Conservation (phyloP, 1,140 invertebrate species). For the Oryctes rhinoceros region DNA sequence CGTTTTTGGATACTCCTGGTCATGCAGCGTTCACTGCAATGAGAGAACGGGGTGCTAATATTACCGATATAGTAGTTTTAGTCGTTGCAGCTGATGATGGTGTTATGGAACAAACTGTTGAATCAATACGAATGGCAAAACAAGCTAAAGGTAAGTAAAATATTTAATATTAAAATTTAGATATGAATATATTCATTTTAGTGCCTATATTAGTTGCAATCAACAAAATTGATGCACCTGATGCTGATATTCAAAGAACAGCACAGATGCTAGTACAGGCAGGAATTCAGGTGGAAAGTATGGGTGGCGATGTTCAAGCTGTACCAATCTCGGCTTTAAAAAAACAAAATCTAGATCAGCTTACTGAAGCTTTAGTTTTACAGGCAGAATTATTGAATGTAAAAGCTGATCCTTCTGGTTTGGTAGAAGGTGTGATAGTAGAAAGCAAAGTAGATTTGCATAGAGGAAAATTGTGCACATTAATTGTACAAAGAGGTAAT, state of each 20-base stretch:
- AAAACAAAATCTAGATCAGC: conserved; percentile 77
- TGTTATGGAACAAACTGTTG: conserved; percentile 96
- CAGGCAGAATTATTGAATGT: conserved; percentile 92
- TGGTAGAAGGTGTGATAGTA: conserved; percentile 89
- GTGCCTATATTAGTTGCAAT: conserved; percentile 98
- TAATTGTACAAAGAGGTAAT: conserved; percentile 82
- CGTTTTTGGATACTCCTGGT: conserved; percentile 99
- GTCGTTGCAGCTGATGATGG: conserved; percentile 99
- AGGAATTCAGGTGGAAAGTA: conserved; percentile 85
- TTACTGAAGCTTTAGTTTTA: conserved; percentile 85
- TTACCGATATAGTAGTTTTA: conserved; percentile 95
- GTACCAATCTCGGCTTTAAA: conserved; percentile 92
- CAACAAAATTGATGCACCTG: conserved; percentile 97
- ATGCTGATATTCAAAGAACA: conserved; percentile 81
- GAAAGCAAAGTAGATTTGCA: conserved; percentile 82
- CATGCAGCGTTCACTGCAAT: conserved; percentile 96
- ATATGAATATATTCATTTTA: conserved; percentile 59
- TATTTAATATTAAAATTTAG: background rate
- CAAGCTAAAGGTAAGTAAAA: conserved; percentile 70
- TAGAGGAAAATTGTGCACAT: conserved; percentile 86
- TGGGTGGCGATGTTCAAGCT: conserved; percentile 92
- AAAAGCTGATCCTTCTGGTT: conserved; percentile 80
- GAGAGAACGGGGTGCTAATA: conserved; percentile 87
- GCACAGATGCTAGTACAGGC: conserved; percentile 77
- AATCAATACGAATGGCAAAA: conserved; percentile 81